Percentiles rank a stretch among this genome's conserved stretches.
Conservation (phyloP, 2,888 invertebrate species). For the Amphipoea lucens region DNA sequence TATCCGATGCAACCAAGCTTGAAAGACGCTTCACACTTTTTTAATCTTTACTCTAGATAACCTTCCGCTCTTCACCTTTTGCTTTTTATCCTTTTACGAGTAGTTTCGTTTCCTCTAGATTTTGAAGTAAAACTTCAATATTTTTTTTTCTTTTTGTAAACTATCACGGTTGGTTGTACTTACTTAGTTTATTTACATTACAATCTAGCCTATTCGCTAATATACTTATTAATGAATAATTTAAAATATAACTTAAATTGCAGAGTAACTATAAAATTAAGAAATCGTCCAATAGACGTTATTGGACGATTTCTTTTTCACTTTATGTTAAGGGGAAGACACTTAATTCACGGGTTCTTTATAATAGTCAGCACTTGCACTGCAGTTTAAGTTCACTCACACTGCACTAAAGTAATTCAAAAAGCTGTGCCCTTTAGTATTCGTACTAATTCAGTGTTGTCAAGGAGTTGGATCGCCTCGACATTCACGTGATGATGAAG, state of each 20-base stretch:
- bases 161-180: neutral
- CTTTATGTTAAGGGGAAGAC: no score
- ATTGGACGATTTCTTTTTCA: no score
- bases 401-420: no score
- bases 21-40: slow-evolving; percentile 1
- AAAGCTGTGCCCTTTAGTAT: no score
- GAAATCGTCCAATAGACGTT: no score
- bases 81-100: neutral
- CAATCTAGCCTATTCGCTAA: neutral
- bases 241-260: neutral
- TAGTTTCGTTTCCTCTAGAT: neutral
- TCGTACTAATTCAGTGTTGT: no score
- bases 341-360: no score
- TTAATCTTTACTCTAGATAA: slow-evolving; percentile 20
- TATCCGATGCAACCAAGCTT: neutral
- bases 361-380: no score
- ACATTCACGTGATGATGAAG: no score
- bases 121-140: neutral
- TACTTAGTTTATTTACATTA: neutral
- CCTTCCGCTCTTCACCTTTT: neutral
- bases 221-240: neutral
- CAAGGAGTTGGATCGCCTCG: no score
- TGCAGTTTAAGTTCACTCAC: no score
- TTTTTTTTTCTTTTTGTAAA: neutral
- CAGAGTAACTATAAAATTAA: no score